Conservation (phyloP, 2,797 vertebrate species). For the Phataginus tricuspis region DNA sequence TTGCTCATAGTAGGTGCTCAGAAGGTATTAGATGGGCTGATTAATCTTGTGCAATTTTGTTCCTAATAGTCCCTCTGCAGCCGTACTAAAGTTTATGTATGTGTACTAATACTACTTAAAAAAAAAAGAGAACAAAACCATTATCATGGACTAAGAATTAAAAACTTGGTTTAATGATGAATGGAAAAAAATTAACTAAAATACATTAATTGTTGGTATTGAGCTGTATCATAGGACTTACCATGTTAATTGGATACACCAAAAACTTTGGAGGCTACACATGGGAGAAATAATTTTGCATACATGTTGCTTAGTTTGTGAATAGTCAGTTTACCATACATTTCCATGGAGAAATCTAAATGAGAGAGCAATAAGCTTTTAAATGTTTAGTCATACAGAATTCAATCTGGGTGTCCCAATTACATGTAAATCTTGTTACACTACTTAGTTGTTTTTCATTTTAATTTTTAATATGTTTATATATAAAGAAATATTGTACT, state of each 20-base stretch:
- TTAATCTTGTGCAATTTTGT: not conserved
- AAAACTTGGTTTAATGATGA: not conserved
- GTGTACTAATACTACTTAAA: not conserved
- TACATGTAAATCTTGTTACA: not conserved
- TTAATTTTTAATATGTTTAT: not conserved
- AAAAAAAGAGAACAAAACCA: not conserved
- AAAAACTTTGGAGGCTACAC: not conserved
- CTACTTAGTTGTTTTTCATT: not conserved
- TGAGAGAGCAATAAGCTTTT: not conserved
- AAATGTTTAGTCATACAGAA: not conserved
- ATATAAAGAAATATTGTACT: not conserved
- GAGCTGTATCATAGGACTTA: not conserved
- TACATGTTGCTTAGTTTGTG: not conserved
- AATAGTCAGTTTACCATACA: not conserved
- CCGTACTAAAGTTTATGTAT: not conserved
- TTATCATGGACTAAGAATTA: not conserved
- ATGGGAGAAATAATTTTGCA: not conserved
- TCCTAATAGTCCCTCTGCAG: not conserved
- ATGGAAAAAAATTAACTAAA: not conserved
- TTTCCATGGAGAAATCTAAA: slow-evolving; percentile 29
- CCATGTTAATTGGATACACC: not conserved
- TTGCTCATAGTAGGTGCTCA: slow-evolving; percentile 45
- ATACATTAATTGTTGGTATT: not conserved
- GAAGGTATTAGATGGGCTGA: not conserved
- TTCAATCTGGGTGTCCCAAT: not conserved